Base-by-base conservation (phyloP, 2,888 invertebrate genomes). In the Nebria salina region DNA sequence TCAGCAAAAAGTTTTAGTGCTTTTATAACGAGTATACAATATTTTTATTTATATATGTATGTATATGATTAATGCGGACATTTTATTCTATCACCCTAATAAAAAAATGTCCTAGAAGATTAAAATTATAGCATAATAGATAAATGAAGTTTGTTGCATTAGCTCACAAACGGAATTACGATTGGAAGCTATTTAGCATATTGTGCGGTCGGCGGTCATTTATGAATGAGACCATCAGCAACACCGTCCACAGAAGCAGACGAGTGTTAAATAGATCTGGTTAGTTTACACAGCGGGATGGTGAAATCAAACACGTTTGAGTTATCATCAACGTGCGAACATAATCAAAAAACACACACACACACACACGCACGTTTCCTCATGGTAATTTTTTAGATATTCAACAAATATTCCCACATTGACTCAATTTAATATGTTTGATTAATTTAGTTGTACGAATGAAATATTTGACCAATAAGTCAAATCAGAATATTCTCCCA, bases 311-410 rank as follows among this genome's bases (percentile, higher is more conserved):
- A 11, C 34, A 34, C 70, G 70, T 34, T 13, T 70, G 11, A 25
- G 25, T 26, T 70, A 70, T 70, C 25, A 70, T 70, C 70, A 26
- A 70, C 70, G 70, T 70, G 70, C 70, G 70, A 70, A 70, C 13
- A 34, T 70, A 20, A 70, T 15, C 11, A 20, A 15, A 13, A 25
- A 15, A 70, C 9, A 70, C 26, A 70, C 70, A 20, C 70, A 26
- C 70, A 70, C 34, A 26, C 13, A 70, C 70, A 15, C 26, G 8
- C 34, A 54, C 8, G 13, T 54, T 54, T 54, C 54, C 8, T 11
- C 8, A 13, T 54, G 0, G 4, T 54, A 13, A 8, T 54, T 54
- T 54, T 54, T 8, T 6, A 54, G 13, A 54, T 7, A 6, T 54
- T 54, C 13, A 2, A 11, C 13, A 11, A 54, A 54, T 54, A 54